Conservation (phyloP, 1,140 invertebrate genomes). For the Daktulosphaira vitifoliae region DNA sequence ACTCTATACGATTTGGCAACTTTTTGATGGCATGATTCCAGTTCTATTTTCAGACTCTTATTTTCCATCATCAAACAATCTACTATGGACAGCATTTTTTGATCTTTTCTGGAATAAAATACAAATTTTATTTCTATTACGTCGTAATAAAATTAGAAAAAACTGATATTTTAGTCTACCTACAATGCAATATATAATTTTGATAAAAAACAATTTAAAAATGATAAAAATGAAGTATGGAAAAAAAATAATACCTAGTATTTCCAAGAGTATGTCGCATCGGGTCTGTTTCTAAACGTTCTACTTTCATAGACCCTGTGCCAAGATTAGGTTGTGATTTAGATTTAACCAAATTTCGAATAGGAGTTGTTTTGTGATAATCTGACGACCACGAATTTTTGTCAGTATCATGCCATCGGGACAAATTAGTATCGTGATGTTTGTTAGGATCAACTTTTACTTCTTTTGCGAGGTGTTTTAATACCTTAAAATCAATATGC, state of each 20-base stretch:
- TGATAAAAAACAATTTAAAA: background rate
- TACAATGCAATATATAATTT: background rate
- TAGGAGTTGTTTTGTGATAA: background rate
- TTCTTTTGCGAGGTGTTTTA: slow-evolving; percentile 77
- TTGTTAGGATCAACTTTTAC: slow-evolving; percentile 51
- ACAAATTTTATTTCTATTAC: background rate
- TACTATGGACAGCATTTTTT: slow-evolving; percentile 61
- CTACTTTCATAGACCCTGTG: slow-evolving; percentile 40
- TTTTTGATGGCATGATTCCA: slow-evolving; percentile 69
- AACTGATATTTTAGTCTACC: background rate
- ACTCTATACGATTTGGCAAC: slow-evolving; percentile 82
- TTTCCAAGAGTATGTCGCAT: slow-evolving; percentile 38
- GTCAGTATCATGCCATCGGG: slow-evolving; percentile 18
- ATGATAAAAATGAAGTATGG: too few species aligned
- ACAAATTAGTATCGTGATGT: slow-evolving; percentile 14
- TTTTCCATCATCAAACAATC: slow-evolving; percentile 80
- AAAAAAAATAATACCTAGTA: slow-evolving; percentile 19
- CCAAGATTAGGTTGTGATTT: slow-evolving; percentile 64
- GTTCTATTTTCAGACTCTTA: slow-evolving; percentile 66
- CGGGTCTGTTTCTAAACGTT: slow-evolving; percentile 31
- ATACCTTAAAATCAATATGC: slow-evolving; percentile 54
- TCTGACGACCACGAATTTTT: slow-evolving; percentile 9
- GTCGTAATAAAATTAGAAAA: background rate
- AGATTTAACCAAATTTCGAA: slow-evolving; percentile 47
- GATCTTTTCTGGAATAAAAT: slow-evolving; percentile 43